These are phyloP conservation scores for Bursaphelenchus mucronatus DNA, from an alignment of 1,140 invertebrate genomes.

Conservation along the genomic window DNA sequence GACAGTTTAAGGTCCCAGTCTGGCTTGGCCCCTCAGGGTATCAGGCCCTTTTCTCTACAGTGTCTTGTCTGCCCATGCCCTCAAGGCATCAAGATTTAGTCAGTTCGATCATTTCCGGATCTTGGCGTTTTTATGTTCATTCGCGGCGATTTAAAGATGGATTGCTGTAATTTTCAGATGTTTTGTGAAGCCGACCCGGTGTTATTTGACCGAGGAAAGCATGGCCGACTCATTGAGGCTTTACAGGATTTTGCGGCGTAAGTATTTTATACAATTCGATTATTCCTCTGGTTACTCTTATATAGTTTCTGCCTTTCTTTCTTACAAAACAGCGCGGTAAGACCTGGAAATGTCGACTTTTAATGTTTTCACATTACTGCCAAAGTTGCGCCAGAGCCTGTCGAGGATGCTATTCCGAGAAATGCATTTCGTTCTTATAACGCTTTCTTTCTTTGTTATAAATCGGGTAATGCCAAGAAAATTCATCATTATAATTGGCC, in stretches of 20 bases:
- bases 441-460: too few relatives aligned
- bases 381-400: too few relatives aligned
- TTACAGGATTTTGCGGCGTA: conserved; percentile 27
- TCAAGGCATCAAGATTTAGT: neutral
- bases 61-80: too few relatives aligned
- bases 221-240: conserved; percentile 35
- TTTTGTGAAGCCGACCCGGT: conserved; percentile 45
- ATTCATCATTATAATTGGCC: too few relatives aligned
- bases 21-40: neutral
- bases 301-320: conserved; percentile 14
- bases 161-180: conserved; percentile 19
- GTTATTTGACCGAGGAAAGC: conserved; percentile 38
- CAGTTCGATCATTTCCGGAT: neutral
- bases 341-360: neutral
- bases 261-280: conserved; percentile 18
- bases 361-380: too few relatives aligned
- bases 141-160: neutral
- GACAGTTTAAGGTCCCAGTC: neutral
- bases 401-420: too few relatives aligned
- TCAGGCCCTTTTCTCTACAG: too few relatives aligned
- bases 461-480: too few relatives aligned
- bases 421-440: too few relatives aligned
- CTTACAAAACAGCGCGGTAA: neutral
- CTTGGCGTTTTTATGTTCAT: neutral
- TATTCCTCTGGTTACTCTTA: neutral